Percentiles rank a stretch among this genome's conserved stretches.
phyloP scores from a whole-genome alignment of 2,888 invertebrate species.

The Sturmia bella region DNA sequence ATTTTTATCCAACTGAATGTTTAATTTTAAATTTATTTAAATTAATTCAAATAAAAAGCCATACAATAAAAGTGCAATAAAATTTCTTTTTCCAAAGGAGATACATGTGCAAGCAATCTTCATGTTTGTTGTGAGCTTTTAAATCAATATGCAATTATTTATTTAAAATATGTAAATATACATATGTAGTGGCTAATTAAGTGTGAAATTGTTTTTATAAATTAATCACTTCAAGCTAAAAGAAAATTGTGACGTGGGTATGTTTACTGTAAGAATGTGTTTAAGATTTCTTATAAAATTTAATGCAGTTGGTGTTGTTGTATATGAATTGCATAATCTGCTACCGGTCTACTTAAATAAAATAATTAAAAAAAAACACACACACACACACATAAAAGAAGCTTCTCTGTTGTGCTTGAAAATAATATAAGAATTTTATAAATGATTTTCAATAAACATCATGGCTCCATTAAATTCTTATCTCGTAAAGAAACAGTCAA shows the following conservation, averaged over 20 bases:
- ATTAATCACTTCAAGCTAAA: neutral
- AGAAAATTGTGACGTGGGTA: neutral
- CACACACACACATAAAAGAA: neutral
- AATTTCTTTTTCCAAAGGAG: too few species aligned
- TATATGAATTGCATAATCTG: slow-evolving; percentile 32
- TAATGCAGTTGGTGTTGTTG: slow-evolving; percentile 1
- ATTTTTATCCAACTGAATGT: neutral
- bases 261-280: neutral
- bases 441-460: neutral
- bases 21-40: too few species aligned
- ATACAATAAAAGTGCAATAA: too few species aligned
- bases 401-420: slow-evolving; percentile 12
- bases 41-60: neutral
- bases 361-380: too few species aligned
- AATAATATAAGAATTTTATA: slow-evolving; percentile 19
- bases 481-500: slow-evolving; percentile 4
- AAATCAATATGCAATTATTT: too few species aligned
- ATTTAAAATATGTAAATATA: too few species aligned
- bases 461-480: slow-evolving; percentile 26
- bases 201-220: slow-evolving; percentile 29
- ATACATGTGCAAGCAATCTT: too few species aligned
- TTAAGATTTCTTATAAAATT: neutral
- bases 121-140: too few species aligned
- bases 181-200: slow-evolving; percentile 4
- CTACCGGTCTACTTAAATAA: slow-evolving; percentile 14